Percentiles rank a stretch among this genome's conserved stretches.
Conservation (phyloP, 1,140 invertebrate species). For the Telenomus remus region DNA sequence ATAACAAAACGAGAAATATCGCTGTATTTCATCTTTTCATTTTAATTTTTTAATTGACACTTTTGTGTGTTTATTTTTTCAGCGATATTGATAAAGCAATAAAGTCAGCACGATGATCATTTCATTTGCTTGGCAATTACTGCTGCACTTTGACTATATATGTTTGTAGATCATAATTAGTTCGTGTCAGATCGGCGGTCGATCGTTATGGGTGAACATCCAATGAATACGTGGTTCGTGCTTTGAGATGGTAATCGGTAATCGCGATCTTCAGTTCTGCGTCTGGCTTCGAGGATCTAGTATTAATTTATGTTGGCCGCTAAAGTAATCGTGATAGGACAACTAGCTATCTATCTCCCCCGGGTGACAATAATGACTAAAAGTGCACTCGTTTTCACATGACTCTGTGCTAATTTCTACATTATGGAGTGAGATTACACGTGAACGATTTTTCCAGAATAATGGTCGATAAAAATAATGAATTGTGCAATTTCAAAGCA, state of each 20-base stretch:
- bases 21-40: too few species aligned
- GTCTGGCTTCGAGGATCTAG: slow-evolving; percentile 47
- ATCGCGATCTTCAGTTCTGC: slow-evolving; percentile 43
- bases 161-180: slow-evolving; percentile 15
- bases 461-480: too few species aligned
- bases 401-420: not conserved
- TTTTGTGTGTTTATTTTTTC: too few species aligned
- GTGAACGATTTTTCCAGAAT: not conserved
- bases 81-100: too few species aligned
- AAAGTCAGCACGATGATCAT: too few species aligned
- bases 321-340: slow-evolving; percentile 58
- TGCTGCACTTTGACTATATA: not conserved
- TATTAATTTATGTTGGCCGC: slow-evolving; percentile 57
- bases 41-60: too few species aligned
- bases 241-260: slow-evolving; percentile 51
- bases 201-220: slow-evolving; percentile 38
- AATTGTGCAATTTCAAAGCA: too few species aligned
- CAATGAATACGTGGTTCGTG: slow-evolving; percentile 56
- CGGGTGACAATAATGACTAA: slow-evolving; percentile 46
- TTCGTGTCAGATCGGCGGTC: slow-evolving; percentile 25
- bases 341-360: slow-evolving; percentile 39
- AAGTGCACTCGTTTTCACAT: slow-evolving; percentile 16
- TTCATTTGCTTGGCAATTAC: too few species aligned
- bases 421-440: slow-evolving; percentile 6
- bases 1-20: too few species aligned